phyloP scores from a whole-genome alignment of 2,113 vertebrate genomes.

The Gadus chalcogrammus region DNA sequence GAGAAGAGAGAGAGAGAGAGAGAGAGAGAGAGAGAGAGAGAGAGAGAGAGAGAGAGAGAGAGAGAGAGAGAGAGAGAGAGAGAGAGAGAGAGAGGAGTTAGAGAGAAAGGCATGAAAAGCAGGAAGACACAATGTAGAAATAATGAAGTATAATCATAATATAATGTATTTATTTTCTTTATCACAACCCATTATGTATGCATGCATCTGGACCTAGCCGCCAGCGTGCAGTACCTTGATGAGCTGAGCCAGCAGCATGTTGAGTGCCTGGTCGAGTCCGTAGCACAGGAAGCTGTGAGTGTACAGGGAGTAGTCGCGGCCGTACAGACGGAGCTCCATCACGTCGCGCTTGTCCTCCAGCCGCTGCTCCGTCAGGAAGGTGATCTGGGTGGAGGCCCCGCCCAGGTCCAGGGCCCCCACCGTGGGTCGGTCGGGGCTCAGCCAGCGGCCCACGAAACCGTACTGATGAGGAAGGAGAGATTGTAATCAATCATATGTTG shows the following conservation, averaged over 20 bases:
- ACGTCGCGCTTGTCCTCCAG: constrained; percentile 66
- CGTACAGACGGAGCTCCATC: constrained; percentile 80
- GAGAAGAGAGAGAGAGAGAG: neutral
- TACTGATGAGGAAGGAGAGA: constrained; percentile 67
- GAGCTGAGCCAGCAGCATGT: constrained; percentile 75
- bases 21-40: constrained; percentile 8
- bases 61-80: neutral
- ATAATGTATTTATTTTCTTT: neutral
- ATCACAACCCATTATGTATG: neutral
- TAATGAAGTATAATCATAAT: too few relatives aligned
- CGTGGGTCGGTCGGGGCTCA: constrained; percentile 75
- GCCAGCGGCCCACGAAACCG: constrained; percentile 85
- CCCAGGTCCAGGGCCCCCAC: constrained; percentile 93
- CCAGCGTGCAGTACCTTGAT: constrained; percentile 68
- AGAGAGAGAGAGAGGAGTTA: too few relatives aligned
- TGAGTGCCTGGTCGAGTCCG: constrained; percentile 83
- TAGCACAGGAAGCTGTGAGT: constrained; percentile 97
- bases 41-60: too few relatives aligned
- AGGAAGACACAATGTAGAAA: too few relatives aligned
- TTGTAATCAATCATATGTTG: neutral
- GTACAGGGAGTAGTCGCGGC: constrained; percentile 82
- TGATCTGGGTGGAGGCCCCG: constrained; percentile 94
- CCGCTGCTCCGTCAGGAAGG: constrained; percentile 75
- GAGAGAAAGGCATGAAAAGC: too few relatives aligned
- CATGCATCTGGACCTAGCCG: neutral